phyloP scores from a whole-genome alignment of 92 coral and sea anemone species.

The Epizoanthus scotinus region DNA sequence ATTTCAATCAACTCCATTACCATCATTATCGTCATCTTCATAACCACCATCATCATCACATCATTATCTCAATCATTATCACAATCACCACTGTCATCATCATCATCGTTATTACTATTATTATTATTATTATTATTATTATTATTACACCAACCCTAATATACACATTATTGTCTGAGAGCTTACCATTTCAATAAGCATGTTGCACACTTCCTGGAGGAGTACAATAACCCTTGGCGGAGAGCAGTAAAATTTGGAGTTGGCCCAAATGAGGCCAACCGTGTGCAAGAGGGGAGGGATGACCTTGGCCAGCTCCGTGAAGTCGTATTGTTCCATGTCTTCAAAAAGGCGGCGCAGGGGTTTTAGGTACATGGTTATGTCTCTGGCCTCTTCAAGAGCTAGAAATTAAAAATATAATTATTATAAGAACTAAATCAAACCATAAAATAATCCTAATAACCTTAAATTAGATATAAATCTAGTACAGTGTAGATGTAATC shows the following conservation, averaged over 20 bases:
- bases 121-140: no score
- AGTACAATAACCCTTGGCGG: slow-evolving; percentile 94
- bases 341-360: slow-evolving; percentile 91
- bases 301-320: slow-evolving; percentile 89
- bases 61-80: no score
- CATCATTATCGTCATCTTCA: no score
- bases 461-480: no score
- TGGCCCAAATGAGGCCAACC: slow-evolving; percentile 94
- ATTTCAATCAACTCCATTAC: no score
- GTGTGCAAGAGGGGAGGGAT: slow-evolving; percentile 92
- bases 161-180: neutral
- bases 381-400: slow-evolving; percentile 98
- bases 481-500: no score
- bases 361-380: slow-evolving; percentile 85
- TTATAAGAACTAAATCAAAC: neutral
- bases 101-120: no score
- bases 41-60: no score
- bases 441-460: neutral
- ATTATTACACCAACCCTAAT: no score
- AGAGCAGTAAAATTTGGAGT: slow-evolving; percentile 93
- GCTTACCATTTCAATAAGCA: slow-evolving; percentile 97
- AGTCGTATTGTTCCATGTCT: slow-evolving; percentile 99
- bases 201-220: slow-evolving; percentile 94
- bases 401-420: neutral
- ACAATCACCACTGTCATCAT: no score